Base-by-base conservation (phyloP, 2,113 vertebrate species). In the Corythornis cristatus region DNA sequence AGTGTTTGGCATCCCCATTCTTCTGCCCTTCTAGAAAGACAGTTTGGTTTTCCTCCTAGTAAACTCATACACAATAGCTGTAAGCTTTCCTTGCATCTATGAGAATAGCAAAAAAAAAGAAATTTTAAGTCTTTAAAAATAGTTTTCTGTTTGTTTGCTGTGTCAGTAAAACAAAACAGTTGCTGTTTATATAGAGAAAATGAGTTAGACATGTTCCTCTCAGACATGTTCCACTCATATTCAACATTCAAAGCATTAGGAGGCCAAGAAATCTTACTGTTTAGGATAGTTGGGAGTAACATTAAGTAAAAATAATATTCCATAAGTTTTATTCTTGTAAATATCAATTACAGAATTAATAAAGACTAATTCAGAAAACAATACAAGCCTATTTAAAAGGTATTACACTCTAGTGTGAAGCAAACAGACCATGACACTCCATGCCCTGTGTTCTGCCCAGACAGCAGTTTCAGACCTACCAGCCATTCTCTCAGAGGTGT, bases 401-500 rank as follows among this genome's bases (percentile, higher is more conserved):
- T 5, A 20, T 42, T 60, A 66, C 31, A 64, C 22, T 11, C 6
- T 25, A 25, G 4, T 12, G 4, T 16, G 74, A 68, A 23, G 42
- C 21, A 66, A 54, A 75, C 15, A 40, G 29, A 61, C 17, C 13
- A 46, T 2, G 6, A 40, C 4, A 28, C 13, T 12, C 14, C 45
- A 67, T 8, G 14, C 6, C 86, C 54, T 37, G 12, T 23, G 75
- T 40, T 57, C 74, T 53, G 4, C 31, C 9, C 21, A 28, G 20
- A 37, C 70, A 88, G 45, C 40, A 56, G 68, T 13, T 68, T 29
- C 14, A 35, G 14, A 97, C 98, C 93, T 98, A 99, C 99, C 99
- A 84, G 99, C 98, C 98, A 99, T 98, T 88, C 98, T 98, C 97
- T 99, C 99, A 0, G 99, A 99, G 45, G 98, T 98, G 45, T 99